Evolutionary conservation across 1,140 invertebrate genomes (phyloP), one percentile per base, ranked within the genome.

Genomic region (Chionoecetes opilio): DNA sequence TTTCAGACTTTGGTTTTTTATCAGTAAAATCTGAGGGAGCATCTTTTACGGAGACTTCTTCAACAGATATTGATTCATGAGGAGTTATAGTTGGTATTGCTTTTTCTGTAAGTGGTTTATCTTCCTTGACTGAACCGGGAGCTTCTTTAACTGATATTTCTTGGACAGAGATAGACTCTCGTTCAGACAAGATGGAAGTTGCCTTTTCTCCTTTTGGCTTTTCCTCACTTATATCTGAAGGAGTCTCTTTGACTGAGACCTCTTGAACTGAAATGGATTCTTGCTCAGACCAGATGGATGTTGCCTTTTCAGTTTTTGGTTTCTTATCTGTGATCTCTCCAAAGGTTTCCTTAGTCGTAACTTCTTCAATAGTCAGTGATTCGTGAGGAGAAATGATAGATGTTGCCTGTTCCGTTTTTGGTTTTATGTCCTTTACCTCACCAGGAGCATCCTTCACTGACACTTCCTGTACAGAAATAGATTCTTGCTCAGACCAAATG

Each of bases 81-180:
- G 34, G 37, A 26, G 87, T 82, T 6, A 94, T n/a, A 29, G 53
- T 97, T 37, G 97, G 96, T 31, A 96, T 97, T 37, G 97, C 97
- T 31, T 96, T 97, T n/a, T n/a, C n/a, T n/a, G n/a, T n/a, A n/a
- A n/a, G n/a, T n/a, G 97, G 96, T 94, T 95, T 96, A 53, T 97
- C 96, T 93, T 97, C 96, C 17, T 96, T 96, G 29, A 98, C 96
- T 95, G 97, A 96, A n/a, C 97, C 97, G 3, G 97, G 97, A 0
- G 97, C 97, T 21, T 97, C 97, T 96, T 98, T 97, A 0, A 97
- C 96, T 96, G 97, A 96, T 0, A 97, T 96, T 97, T 98, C 97
- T 87, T 97, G 96, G 95, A 97, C 97, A 63, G 97, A 97, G 0
- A 97, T 97, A 31, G 94, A 95, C 75, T 95, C 94, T 92, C 97